phyloP scores from a whole-genome alignment of 2,888 invertebrate genomes.

The Chrysolina americana region DNA sequence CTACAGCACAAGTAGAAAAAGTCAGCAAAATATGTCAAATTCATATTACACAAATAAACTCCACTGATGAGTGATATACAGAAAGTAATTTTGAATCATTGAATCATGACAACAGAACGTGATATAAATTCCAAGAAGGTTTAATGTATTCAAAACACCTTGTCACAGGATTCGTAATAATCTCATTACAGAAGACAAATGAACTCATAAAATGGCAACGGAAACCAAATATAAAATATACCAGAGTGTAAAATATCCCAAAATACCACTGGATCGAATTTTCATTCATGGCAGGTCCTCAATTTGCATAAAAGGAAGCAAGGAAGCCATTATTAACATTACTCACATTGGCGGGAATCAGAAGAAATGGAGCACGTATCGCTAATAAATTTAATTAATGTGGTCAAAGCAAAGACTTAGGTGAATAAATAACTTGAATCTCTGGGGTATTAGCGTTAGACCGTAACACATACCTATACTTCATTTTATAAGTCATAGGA shows the following conservation, averaged over 20 bases:
- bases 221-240: constrained; percentile 19
- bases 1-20: too few relatives aligned
- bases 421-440: constrained; percentile 7
- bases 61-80: not conserved
- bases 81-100: not conserved
- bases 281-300: constrained; percentile 6
- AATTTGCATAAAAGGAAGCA: constrained; percentile 18
- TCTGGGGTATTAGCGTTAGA: not conserved
- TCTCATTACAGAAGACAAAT: constrained; percentile 23
- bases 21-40: too few relatives aligned
- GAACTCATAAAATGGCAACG: constrained; percentile 1
- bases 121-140: not conserved
- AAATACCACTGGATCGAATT: constrained; percentile 1
- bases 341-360: constrained; percentile 18
- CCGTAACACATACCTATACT: not conserved
- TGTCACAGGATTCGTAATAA: constrained; percentile 21
- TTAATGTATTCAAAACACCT: not conserved
- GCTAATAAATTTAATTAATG: constrained; percentile 6
- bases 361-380: constrained; percentile 20
- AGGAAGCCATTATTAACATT: constrained; percentile 16
- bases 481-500: too few relatives aligned
- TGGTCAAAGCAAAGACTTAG: constrained; percentile 13
- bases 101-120: not conserved
- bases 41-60: not conserved
- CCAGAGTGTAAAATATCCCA: constrained; percentile 9